Conservation (phyloP, 2,888 invertebrate species). For the Phalera bucephala region DNA sequence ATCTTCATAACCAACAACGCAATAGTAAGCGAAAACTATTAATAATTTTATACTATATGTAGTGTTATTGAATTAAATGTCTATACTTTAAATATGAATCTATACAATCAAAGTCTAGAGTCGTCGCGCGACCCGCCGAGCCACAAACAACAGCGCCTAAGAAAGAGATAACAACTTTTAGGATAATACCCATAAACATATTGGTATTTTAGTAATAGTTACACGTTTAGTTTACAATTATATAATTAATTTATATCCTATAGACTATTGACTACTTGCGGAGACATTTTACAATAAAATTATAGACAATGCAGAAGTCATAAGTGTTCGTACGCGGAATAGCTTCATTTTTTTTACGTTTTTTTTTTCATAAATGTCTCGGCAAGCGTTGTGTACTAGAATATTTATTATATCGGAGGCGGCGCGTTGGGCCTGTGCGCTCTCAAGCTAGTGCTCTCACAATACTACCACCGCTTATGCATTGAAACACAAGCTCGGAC, state of each 20-base stretch:
- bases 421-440: conserved; percentile 44
- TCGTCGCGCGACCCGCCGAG: conserved; percentile 60
- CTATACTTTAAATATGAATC: no score
- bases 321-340: conserved; percentile 31
- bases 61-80: no score
- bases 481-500: conserved; percentile 24
- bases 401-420: conserved; percentile 67
- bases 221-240: conserved; percentile 62
- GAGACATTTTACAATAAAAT: conserved; percentile 43
- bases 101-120: no score
- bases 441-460: conserved; percentile 32
- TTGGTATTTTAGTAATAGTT: conserved; percentile 57
- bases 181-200: conserved; percentile 73
- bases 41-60: no score
- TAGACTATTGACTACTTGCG: conserved; percentile 49
- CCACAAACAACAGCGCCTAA: conserved; percentile 79
- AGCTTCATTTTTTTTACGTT: conserved; percentile 11
- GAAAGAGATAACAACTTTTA: conserved; percentile 81
- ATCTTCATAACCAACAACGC: conserved; percentile 18
- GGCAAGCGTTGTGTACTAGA: conserved; percentile 48
- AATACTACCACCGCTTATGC: conserved; percentile 42
- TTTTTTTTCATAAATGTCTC: conserved; percentile 46
- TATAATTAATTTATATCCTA: conserved; percentile 45
- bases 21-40: conserved; percentile 8
- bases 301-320: conserved; percentile 22